Conservation (phyloP, 2,113 vertebrate species). For the Neolamprologus falcicula region DNA sequence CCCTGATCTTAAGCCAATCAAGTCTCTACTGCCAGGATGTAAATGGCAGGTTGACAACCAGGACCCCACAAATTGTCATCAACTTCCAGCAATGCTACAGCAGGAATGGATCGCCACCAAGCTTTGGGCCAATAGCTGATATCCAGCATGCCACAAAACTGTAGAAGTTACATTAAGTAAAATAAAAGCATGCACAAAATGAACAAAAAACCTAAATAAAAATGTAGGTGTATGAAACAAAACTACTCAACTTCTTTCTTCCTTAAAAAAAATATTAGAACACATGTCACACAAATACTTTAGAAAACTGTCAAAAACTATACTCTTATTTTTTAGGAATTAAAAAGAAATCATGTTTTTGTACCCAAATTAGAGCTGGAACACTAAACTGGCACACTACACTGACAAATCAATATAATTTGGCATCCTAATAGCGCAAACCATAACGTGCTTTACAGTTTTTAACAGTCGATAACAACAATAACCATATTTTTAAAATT, state of each 20-base stretch:
- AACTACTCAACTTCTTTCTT: background rate
- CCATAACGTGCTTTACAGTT: rapidly evolving
- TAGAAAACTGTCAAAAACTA: background rate
- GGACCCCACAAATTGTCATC: background rate
- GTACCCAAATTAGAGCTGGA: background rate
- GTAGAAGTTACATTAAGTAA: background rate
- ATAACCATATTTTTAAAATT: background rate
- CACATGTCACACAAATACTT: background rate
- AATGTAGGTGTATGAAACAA: background rate
- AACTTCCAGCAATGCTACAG: background rate
- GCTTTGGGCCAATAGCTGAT: background rate
- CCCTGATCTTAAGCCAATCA: background rate
- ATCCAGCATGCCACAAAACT: background rate
- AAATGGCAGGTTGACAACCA: background rate
- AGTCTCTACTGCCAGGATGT: rapidly evolving
- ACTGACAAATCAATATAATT: background rate
- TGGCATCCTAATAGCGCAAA: background rate
- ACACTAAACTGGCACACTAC: background rate
- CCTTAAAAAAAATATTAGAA: background rate
- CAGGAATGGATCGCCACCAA: background rate
- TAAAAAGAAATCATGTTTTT: background rate
- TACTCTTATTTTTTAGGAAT: background rate
- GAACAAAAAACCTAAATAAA: background rate
- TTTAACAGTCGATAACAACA: background rate
- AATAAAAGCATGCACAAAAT: background rate